Conservation (phyloP, 2,888 invertebrate genomes). For the Lasioglossum figueresi region DNA sequence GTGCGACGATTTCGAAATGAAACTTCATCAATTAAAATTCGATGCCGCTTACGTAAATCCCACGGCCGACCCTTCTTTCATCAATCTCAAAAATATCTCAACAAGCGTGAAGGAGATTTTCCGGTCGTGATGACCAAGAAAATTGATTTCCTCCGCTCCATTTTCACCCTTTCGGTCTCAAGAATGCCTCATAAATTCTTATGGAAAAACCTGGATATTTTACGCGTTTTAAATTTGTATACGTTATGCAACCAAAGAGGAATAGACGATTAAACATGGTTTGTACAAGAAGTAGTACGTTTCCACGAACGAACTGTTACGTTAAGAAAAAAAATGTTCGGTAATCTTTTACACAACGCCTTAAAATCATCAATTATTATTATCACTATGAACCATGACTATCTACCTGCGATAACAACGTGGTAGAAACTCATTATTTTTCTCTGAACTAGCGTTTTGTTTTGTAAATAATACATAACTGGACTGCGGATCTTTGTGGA, state of each 20-base stretch:
- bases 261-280: background rate
- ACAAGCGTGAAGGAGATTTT: background rate
- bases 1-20: slow-evolving; percentile 58
- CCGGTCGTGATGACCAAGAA: background rate
- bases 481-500: no score
- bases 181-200: background rate
- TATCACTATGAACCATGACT: background rate
- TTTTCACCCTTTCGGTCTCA: background rate
- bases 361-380: no score
- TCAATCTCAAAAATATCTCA: background rate
- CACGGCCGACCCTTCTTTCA: background rate
- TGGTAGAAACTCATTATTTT: background rate
- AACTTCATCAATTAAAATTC: slow-evolving; percentile 60
- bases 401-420: background rate
- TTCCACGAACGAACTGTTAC: background rate
- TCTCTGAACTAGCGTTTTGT: background rate
- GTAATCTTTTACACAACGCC: background rate
- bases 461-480: no score
- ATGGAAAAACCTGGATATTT: background rate
- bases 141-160: background rate
- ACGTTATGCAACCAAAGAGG: background rate
- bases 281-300: background rate
- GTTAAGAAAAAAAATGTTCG: background rate
- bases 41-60: slow-evolving; percentile 28
- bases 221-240: background rate